Evolutionary conservation across 2,888 invertebrate species (phyloP), one percentile per base, ranked within the genome.

Genomic region (Morpho helenor): DNA sequence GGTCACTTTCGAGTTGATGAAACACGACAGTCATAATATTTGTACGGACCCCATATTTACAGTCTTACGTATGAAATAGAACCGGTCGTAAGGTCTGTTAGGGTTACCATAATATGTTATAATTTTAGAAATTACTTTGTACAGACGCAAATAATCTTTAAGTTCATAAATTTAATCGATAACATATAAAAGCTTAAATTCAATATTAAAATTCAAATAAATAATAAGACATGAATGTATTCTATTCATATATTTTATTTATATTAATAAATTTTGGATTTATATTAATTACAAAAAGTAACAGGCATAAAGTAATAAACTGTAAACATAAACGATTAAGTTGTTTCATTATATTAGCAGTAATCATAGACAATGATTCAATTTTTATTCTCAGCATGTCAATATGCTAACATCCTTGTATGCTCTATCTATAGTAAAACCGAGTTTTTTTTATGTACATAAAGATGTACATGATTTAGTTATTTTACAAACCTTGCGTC

Each of bases 1-100:
- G 77, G 79, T 55, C 65, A 62, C 66, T 66, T 63, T 66, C 63
- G 59, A 58, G 48, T 66, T 74, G 71, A 68, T 68, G 71, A 72
- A 73, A 71, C 52, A 46, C 52, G 52, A 8, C 48, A 42, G 49
- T 48, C 50, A 53, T 45, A 54, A 49, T 42, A 46, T 54, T 52
- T 61, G 53, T 42, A 22, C 55, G 56, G 54, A 57, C 57, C 57
- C 62, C 60, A 55, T 61, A 59, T 57, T 64, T 65, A 62, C 49
- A 53, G 45, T 57, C 55, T 64, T 64, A 62, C 65, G 56, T 55
- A 54, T 52, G 51, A 55, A 53, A 42, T 44, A 55, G 52, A 54
- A 41, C 22, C 48, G 51, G 52, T 61, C 61, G 57, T 50, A 56
- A 53, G 56, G 51, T 43, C 9, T 42, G 50, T 43, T 52, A 39